These are phyloP conservation scores for Callopanchax toddi DNA, from an alignment of 2,113 vertebrate genomes.

Conservation along the genomic window DNA sequence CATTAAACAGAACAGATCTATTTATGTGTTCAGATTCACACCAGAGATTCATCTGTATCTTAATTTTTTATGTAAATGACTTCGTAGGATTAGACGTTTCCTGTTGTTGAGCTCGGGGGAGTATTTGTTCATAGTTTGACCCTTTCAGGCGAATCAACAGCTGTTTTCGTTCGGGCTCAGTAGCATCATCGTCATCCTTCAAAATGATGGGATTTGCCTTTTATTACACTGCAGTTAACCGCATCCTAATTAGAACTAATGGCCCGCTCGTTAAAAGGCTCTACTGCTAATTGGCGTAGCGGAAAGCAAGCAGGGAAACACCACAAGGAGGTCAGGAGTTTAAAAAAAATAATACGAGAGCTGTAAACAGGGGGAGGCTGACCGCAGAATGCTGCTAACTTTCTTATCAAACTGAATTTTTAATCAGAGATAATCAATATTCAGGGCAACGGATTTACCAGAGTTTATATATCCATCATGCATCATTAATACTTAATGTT, in stretches of 20 bases:
- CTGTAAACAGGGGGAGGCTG: conserved; percentile 75
- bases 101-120: conserved; percentile 53
- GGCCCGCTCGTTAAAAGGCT: conserved; percentile 84
- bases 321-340: conserved; percentile 61
- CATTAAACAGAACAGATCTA: no score
- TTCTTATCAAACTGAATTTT: conserved; percentile 90
- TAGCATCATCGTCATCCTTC: conserved; percentile 62
- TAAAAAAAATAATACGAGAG: conserved; percentile 67
- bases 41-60: no score
- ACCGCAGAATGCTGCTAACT: conserved; percentile 61
- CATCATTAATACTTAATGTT: conserved; percentile 95
- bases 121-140: conserved; percentile 66
- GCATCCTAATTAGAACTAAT: conserved; percentile 94
- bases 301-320: conserved; percentile 62
- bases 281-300: conserved; percentile 83
- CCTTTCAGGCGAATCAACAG: conserved; percentile 71
- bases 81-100: no score
- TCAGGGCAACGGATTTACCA: conserved; percentile 82
- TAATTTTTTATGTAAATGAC: no score
- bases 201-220: conserved; percentile 75
- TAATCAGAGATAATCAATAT: conserved; percentile 98
- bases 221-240: conserved; percentile 89
- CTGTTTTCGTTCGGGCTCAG: conserved; percentile 70
- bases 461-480: conserved; percentile 90
- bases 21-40: no score